phyloP scores from a whole-genome alignment of 2,113 vertebrate species.

The Chaetodon auriga region DNA sequence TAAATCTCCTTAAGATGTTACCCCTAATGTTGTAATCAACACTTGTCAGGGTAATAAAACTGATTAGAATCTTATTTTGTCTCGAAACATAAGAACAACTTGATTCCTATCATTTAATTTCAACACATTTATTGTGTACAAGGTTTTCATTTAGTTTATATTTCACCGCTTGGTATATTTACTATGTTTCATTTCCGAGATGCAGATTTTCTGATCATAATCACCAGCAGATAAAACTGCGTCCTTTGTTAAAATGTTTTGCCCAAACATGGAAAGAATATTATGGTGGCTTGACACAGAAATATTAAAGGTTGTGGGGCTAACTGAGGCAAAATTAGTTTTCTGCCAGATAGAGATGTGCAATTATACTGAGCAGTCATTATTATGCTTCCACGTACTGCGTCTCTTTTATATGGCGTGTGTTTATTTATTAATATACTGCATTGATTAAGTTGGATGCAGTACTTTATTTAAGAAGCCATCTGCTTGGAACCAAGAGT shows the following conservation, averaged over 20 bases:
- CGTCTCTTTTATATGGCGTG: conserved; percentile 50
- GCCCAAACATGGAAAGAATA: background rate
- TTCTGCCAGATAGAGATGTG: conserved; percentile 45
- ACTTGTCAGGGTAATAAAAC: no score
- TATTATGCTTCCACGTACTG: conserved; percentile 45
- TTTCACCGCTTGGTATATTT: background rate
- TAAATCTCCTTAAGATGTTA: background rate
- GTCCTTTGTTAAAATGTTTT: conserved; percentile 1
- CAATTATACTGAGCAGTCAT: conserved; percentile 41
- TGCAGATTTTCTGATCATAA: conserved; percentile 8
- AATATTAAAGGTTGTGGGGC: conserved; percentile 19
- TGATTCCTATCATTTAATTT: background rate
- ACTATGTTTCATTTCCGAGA: background rate
- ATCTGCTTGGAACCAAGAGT: conserved; percentile 77
- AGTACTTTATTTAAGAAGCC: conserved; percentile 65
- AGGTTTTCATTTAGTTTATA: background rate
- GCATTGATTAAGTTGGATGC: conserved; percentile 65
- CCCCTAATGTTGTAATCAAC: background rate
- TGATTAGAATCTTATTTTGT: background rate
- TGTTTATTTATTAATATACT: conserved; percentile 68
- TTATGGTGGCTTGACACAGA: background rate
- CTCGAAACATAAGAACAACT: background rate
- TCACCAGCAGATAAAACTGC: background rate
- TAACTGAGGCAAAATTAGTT: conserved; percentile 48
- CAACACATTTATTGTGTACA: background rate